Conservation (phyloP, 2,797 vertebrate species). For the Harpagifer antarcticus region DNA sequence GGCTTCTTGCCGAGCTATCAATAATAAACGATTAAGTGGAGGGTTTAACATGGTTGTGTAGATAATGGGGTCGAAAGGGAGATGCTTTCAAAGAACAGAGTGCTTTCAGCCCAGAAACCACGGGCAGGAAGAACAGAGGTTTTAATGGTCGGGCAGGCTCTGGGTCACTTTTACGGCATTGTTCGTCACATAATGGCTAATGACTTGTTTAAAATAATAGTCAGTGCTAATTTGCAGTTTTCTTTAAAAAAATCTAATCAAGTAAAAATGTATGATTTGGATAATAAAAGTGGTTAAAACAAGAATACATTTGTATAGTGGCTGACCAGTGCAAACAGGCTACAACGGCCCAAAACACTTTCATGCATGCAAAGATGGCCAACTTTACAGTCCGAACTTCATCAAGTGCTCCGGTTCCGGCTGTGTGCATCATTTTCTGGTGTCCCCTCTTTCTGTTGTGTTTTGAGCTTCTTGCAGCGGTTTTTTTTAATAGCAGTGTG, state of each 20-base stretch:
- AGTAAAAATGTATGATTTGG: background rate
- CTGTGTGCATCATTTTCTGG: no score
- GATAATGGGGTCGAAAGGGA: conserved; percentile 69
- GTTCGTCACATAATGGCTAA: conserved; percentile 11
- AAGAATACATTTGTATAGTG: no score
- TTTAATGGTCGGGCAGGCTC: conserved; percentile 41
- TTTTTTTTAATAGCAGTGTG: no score
- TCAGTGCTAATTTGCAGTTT: background rate
- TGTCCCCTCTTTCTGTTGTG: no score
- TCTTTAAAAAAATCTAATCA: background rate
- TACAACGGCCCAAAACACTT: no score
- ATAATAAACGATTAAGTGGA: conserved; percentile 73
- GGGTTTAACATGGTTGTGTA: conserved; percentile 68
- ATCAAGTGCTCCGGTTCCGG: no score
- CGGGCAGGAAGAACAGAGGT: conserved; percentile 32
- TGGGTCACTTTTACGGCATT: conserved; percentile 16
- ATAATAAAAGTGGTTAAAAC: no score
- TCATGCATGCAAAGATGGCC: no score
- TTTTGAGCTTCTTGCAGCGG: no score
- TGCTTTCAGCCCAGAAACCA: conserved; percentile 69
- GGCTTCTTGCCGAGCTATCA: conserved; percentile 65
- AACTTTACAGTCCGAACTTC: no score
- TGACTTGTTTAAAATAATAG: conserved; percentile 3
- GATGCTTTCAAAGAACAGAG: conserved; percentile 69
- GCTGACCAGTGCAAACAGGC: no score